Percentiles rank a stretch among this genome's conserved stretches.
Conservation (phyloP, 2,113 vertebrate genomes). For the Ibidorhyncha struthersii region DNA sequence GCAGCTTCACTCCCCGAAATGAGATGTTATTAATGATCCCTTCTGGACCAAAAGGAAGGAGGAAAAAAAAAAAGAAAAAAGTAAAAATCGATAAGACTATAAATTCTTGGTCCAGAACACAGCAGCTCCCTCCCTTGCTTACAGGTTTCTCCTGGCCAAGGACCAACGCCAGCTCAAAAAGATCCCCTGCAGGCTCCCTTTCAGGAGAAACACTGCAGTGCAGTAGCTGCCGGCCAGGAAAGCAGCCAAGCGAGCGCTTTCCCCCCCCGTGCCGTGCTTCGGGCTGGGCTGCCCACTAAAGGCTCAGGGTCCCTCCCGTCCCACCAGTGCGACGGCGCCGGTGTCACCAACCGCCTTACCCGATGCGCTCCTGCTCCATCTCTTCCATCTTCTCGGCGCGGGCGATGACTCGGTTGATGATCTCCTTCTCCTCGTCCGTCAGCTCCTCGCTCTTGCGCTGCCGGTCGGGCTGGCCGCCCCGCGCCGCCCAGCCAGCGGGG, state of each 20-base stretch:
- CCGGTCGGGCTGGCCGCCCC: constrained; percentile 55
- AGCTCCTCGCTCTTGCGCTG: constrained; percentile 82
- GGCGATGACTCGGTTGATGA: constrained; percentile 92
- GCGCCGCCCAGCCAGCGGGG: constrained; percentile 67
- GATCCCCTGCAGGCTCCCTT: not conserved
- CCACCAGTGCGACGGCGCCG: accelerated
- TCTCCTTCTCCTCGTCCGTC: constrained; percentile 95
- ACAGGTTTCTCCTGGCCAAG: not conserved
- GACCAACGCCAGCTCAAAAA: not conserved
- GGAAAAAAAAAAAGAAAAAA: too few species aligned
- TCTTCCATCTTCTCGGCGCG: constrained; percentile 91
- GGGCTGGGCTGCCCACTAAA: not conserved
- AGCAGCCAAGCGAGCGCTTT: not conserved
- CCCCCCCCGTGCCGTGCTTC: not conserved
- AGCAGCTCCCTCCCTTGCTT: not conserved
- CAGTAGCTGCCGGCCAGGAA: constrained; percentile 26
- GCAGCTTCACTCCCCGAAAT: accelerated
- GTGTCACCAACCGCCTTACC: constrained; percentile 68
- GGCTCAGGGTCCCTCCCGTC: not conserved
- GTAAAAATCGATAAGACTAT: too few species aligned
- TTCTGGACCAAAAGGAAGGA: not conserved
- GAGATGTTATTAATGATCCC: accelerated
- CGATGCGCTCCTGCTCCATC: constrained; percentile 90
- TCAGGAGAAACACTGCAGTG: constrained; percentile 46
- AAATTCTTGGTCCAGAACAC: not conserved